Evolutionary conservation across 2,888 invertebrate genomes (phyloP), one percentile per base, ranked within the genome.

Genomic region (Drosophila kanekoi): DNA sequence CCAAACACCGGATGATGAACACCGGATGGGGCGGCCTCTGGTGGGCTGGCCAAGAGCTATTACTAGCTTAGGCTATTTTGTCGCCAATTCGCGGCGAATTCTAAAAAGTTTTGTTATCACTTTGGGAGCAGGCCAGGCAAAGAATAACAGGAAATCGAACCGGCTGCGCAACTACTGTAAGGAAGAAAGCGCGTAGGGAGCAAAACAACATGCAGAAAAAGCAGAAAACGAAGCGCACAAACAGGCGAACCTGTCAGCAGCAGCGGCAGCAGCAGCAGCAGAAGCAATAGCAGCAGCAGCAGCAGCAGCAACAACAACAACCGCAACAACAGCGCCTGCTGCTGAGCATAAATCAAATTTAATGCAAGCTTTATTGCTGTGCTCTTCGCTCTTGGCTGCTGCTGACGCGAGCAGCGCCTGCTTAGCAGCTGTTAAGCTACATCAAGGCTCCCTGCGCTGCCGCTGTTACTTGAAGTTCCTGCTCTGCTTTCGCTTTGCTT

Each of bases 101-200:
- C 81, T 72, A 40, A 63, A 41, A 62, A 74, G 75, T 69, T 78
- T 81, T 79, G 82, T 85, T 76, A 79, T 70, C 85, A 79, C 70
- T 70, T 81, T 68, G 79, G 60, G 51, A 59, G 62, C 75, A 61
- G 66, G 66, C 72, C 66, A 23, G 49, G 40, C 28, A 40, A 69
- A 60, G 64, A 52, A 47, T 59, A 61, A 90, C 91, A 91, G 91
- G 91, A 91, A 91, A 89, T 86, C 89, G 77, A 91, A 91, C 91
- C 90, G 91, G 91, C 90, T 90, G 79, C 71, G 41, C 66, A 63
- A 67, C 51, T 56, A 76, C 48, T 10, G 14, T 41, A 73, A 72
- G 63, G 61, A 44, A 69, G 61, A 61, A 72, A 75, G 47, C 57
- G 44, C 53, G 72, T 54, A 73, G 75, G 75, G 78, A 66, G 61